Percentiles rank a stretch among this genome's conserved stretches.
Conservation (phyloP, 2,113 vertebrate species). For the Atractosteus spatula region DNA sequence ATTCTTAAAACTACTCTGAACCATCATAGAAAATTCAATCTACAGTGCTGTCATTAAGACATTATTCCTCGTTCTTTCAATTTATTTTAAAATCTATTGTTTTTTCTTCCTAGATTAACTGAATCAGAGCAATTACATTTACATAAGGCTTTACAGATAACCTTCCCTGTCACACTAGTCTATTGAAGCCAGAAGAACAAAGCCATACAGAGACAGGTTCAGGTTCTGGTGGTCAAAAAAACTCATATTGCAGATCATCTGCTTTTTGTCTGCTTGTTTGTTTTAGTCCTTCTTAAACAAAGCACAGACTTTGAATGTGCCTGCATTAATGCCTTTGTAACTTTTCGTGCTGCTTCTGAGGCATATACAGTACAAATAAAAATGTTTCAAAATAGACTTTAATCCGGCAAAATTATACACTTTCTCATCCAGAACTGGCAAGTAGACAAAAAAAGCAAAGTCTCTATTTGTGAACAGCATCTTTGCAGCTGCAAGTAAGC, state of each 20-base stretch:
- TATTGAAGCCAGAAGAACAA: conserved; percentile 33
- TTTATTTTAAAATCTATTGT: too few relatives aligned
- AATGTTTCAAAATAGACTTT: background rate
- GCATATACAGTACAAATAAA: background rate
- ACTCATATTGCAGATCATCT: conserved; percentile 31
- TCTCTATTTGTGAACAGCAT: too few relatives aligned
- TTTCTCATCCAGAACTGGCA: too few relatives aligned
- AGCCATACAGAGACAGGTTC: conserved; percentile 37
- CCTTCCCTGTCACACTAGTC: conserved; percentile 36
- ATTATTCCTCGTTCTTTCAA: too few relatives aligned
- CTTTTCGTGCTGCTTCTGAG: background rate
- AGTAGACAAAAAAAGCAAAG: too few relatives aligned
- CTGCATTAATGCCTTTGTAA: background rate
- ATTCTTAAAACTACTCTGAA: too few relatives aligned
- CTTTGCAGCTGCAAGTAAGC: too few relatives aligned
- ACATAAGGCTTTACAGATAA: conserved; percentile 13
- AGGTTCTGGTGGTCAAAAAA: conserved; percentile 10
- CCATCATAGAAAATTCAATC: too few relatives aligned
- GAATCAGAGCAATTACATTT: too few relatives aligned
- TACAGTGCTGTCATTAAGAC: too few relatives aligned
- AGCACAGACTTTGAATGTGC: background rate
- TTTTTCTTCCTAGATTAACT: too few relatives aligned
- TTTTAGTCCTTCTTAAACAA: background rate
- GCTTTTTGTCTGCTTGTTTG: conserved; percentile 18
- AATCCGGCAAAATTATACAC: background rate